Evolutionary conservation across 2,888 invertebrate species (phyloP).

Genomic region (Drosophila lutescens): DNA sequence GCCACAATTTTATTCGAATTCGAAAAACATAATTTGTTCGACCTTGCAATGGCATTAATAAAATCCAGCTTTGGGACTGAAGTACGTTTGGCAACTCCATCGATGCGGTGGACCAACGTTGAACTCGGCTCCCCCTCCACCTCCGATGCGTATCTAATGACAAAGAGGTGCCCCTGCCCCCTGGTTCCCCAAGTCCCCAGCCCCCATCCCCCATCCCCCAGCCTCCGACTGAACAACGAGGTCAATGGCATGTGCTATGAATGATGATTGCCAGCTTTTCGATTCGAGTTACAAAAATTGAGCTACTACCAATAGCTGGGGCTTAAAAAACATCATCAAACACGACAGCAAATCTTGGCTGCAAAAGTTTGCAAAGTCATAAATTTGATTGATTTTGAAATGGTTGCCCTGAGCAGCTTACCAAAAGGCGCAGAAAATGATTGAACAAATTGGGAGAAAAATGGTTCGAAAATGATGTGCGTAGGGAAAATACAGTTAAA

Average conservation of each 20-base stretch:
- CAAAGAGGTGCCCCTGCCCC: constrained; percentile 31
- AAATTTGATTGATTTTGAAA: constrained; percentile 78
- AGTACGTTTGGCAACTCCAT: constrained; percentile 34
- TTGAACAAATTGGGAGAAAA: constrained; percentile 31
- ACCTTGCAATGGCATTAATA: constrained; percentile 34
- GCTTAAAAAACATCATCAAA: constrained; percentile 25
- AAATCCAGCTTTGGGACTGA: constrained; percentile 19
- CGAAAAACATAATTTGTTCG: constrained; percentile 8
- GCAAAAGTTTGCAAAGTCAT: constrained; percentile 74
- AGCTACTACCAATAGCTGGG: constrained; percentile 32
- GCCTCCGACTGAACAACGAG: constrained; percentile 59
- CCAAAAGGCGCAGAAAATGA: constrained; percentile 15
- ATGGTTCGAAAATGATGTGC: constrained; percentile 45
- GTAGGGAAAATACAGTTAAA: constrained; percentile 61
- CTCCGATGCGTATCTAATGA: constrained; percentile 32
- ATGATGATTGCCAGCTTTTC: constrained; percentile 50
- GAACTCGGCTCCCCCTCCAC: constrained; percentile 15
- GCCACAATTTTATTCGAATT: background rate
- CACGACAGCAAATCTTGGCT: constrained; percentile 33
- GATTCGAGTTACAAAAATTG: constrained; percentile 40
- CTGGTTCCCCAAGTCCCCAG: background rate
- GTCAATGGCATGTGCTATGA: constrained; percentile 69
- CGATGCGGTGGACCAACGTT: constrained; percentile 26
- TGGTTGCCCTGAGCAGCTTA: constrained; percentile 73
- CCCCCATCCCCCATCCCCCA: constrained; percentile 18